Evolutionary conservation across 2,113 vertebrate genomes (phyloP), one percentile per base, ranked within the genome.

Genomic region (Corythoichthys intestinalis): DNA sequence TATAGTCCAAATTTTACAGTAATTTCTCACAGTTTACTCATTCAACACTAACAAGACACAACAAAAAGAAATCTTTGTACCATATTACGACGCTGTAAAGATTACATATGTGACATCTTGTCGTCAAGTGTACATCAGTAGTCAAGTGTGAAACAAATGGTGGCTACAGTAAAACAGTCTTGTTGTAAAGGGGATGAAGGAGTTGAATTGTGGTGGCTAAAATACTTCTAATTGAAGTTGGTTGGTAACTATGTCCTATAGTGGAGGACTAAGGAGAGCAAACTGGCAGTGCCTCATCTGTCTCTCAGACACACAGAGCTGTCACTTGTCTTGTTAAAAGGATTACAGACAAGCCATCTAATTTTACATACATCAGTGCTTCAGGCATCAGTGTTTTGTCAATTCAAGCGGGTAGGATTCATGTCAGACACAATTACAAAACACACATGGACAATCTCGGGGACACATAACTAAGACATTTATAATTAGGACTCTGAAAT

Each of bases 371-470:
- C 52, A 37, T 37, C 73, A 85, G 72, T 28, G 48, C 2, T 8
- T 62, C 2, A 66, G 48, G 74, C 74, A n/a, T 47, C 14, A 6
- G 66, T 83, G 80, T 54, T 76, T 74, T 74, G 71, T 80, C 70
- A 75, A 66, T 80, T 76, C 64, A 62, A 78, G 80, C 70, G 78
- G 74, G 65, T 38, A 76, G 75, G 72, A 73, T 85, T 81, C 79
- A 65, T 76, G 74, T 38, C 72, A 61, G 47, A 69, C 49, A 72
- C 54, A 74, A 66, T 73, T 61, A 71, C 15, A 76, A 71, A 61
- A 70, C n/a, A 70, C 48, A 70, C 6, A 20, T 12, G 59, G 68
- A 72, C 52, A 69, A 71, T 65, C 58, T 20, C 41, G 11, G 12
- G 9, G 59, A 76, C 63, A 63, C 28, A 50, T 20, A 82, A 75